Conservation (phyloP, 1,140 invertebrate species). For the Drosophila pruinosa region DNA sequence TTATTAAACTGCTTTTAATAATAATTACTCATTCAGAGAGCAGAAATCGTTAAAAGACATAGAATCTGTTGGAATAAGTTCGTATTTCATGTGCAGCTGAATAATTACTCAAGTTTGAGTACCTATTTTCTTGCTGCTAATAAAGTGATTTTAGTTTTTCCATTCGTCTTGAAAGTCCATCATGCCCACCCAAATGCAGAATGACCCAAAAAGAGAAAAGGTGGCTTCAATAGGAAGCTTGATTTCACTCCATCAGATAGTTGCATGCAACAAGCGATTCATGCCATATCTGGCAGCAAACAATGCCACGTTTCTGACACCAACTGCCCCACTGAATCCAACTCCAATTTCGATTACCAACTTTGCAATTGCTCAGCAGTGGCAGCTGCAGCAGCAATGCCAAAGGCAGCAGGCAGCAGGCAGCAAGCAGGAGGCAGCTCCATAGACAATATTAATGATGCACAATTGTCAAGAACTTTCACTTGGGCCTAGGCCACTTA, state of each 20-base stretch:
- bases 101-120: conserved; percentile 29
- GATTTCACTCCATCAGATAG: conserved; percentile 30
- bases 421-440: conserved; percentile 19
- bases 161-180: background rate
- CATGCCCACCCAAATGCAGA: background rate
- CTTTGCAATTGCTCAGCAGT: conserved; percentile 56
- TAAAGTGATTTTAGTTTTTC: conserved; percentile 4
- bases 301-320: conserved; percentile 34
- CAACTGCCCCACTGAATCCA: background rate
- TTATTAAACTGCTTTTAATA: background rate
- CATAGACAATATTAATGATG: conserved; percentile 79
- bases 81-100: conserved; percentile 14
- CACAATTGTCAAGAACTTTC: conserved; percentile 79
- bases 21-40: background rate
- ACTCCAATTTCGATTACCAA: conserved; percentile 57
- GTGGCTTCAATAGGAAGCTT: conserved; percentile 21
- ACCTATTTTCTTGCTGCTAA: conserved; percentile 1
- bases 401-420: conserved; percentile 1
- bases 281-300: conserved; percentile 37
- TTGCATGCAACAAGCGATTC: conserved; percentile 5
- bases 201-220: background rate
- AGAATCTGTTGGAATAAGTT: background rate
- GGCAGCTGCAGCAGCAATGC: conserved; percentile 40
- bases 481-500: conserved; percentile 70
- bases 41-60: background rate